Evolutionary conservation across 2,888 invertebrate species (phyloP).

Genomic region (Myopa tessellatipennis): DNA sequence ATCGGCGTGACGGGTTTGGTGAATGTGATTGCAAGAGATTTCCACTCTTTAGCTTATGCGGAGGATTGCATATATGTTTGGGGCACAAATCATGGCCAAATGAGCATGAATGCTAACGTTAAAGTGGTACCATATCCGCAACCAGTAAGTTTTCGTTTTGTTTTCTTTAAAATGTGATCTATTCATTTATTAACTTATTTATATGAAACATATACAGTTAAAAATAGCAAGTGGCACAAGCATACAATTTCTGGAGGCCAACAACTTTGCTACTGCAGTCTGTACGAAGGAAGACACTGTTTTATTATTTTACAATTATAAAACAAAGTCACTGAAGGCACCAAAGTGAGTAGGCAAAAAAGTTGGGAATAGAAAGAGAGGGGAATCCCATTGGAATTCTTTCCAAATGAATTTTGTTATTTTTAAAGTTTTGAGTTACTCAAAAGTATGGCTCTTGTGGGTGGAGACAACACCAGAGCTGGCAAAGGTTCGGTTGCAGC

Average conservation of each 20-base stretch:
- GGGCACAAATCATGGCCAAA: conserved; percentile 86
- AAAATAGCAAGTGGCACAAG: conserved; percentile 54
- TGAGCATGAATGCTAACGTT: conserved; percentile 70
- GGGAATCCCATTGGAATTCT: neutral
- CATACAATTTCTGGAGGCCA: conserved; percentile 65
- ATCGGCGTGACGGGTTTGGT: conserved; percentile 67
- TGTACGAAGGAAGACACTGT: conserved; percentile 58
- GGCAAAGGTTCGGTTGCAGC: conserved; percentile 59
- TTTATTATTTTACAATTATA: conserved; percentile 59
- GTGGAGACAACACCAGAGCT: conserved; percentile 56
- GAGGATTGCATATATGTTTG: conserved; percentile 76
- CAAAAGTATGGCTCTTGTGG: conserved; percentile 60
- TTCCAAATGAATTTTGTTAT: neutral
- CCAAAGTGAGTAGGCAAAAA: conserved; percentile 59
- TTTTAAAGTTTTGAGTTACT: conserved; percentile 58
- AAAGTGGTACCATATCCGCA: conserved; percentile 56
- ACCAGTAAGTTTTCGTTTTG: conserved; percentile 50
- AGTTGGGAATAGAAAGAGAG: no score
- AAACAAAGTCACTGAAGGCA: conserved; percentile 58
- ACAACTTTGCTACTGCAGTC: conserved; percentile 63
- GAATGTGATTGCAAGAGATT: conserved; percentile 76
- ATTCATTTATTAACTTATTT: conserved; percentile 2
- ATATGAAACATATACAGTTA: conserved; percentile 48
- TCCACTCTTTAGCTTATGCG: conserved; percentile 79
- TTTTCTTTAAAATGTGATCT: neutral